Conservation (phyloP, 1,140 invertebrate species). For the Panulirus ornatus region DNA sequence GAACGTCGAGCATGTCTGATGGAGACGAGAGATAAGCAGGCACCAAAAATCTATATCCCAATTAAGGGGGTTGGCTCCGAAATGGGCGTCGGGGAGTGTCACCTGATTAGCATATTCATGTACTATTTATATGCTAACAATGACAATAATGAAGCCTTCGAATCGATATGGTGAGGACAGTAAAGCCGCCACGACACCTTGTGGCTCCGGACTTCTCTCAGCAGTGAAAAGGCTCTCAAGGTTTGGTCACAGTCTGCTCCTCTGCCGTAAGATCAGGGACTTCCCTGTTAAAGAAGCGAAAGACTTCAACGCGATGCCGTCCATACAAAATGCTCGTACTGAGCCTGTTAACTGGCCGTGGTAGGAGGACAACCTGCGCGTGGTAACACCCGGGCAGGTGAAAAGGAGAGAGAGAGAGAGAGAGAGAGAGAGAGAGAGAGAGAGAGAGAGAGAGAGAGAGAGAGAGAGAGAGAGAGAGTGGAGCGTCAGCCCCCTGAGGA, state of each 20-base stretch:
- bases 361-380: too few relatives aligned
- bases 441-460: too few relatives aligned
- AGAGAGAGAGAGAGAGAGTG: not conserved
- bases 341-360: too few relatives aligned
- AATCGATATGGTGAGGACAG: not conserved
- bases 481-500: not conserved
- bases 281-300: too few relatives aligned
- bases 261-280: too few relatives aligned
- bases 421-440: not conserved
- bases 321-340: too few relatives aligned
- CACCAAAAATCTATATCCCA: slow-evolving; percentile 13
- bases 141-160: not conserved
- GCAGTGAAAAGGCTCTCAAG: too few relatives aligned
- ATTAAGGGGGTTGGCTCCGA: not conserved
- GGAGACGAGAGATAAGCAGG: not conserved
- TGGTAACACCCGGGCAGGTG: too few relatives aligned
- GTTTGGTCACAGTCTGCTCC: too few relatives aligned
- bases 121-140: slow-evolving; percentile 19
- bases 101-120: slow-evolving; percentile 30
- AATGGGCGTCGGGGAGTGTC: not conserved
- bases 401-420: not conserved
- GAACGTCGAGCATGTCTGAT: not conserved
- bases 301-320: too few relatives aligned
- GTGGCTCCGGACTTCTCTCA: not conserved
- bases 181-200: not conserved